Conservation (phyloP, 1,140 invertebrate genomes). For the Dreissena polymorpha region DNA sequence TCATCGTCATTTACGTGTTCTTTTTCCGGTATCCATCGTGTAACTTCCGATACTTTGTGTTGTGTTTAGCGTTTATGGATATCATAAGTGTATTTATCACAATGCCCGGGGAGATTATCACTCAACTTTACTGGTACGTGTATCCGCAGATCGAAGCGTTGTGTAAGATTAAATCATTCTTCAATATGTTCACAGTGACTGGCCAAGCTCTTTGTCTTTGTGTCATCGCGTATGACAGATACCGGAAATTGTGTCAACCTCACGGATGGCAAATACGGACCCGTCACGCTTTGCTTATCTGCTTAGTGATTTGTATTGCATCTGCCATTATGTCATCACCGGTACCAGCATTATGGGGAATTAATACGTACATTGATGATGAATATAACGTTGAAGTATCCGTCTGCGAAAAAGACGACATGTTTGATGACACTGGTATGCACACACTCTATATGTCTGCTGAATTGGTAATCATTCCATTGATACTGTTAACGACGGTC, state of each 20-base stretch:
- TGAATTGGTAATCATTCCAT: not conserved
- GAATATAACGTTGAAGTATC: slow-evolving; percentile 5
- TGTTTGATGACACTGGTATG: not conserved
- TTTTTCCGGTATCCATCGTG: slow-evolving; percentile 35
- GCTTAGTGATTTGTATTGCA: not conserved
- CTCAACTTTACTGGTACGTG: slow-evolving; percentile 63
- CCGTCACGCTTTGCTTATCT: not conserved
- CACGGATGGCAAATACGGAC: slow-evolving; percentile 52
- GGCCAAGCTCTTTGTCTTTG: slow-evolving; percentile 57
- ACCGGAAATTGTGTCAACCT: slow-evolving; percentile 61
- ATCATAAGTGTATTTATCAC: slow-evolving; percentile 57
- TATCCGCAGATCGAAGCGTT: slow-evolving; percentile 50
- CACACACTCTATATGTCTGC: not conserved
- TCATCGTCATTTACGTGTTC: slow-evolving; percentile 58
- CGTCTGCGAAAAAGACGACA: slow-evolving; percentile 32
- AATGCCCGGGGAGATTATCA: slow-evolving; percentile 64
- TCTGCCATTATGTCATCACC: slow-evolving; percentile 22
- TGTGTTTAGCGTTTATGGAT: slow-evolving; percentile 61
- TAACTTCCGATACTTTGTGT: slow-evolving; percentile 57
- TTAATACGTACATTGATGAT: not conserved
- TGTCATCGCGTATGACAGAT: slow-evolving; percentile 61
- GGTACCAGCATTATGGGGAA: slow-evolving; percentile 24
- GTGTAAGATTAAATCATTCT: slow-evolving; percentile 58
- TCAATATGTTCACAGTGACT: slow-evolving; percentile 62
- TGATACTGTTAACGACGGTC: slow-evolving; percentile 5